Percentiles rank a stretch among this genome's conserved stretches.
Evolutionary conservation across 2,888 invertebrate species (phyloP).

Genomic region (Synergus japonicus): DNA sequence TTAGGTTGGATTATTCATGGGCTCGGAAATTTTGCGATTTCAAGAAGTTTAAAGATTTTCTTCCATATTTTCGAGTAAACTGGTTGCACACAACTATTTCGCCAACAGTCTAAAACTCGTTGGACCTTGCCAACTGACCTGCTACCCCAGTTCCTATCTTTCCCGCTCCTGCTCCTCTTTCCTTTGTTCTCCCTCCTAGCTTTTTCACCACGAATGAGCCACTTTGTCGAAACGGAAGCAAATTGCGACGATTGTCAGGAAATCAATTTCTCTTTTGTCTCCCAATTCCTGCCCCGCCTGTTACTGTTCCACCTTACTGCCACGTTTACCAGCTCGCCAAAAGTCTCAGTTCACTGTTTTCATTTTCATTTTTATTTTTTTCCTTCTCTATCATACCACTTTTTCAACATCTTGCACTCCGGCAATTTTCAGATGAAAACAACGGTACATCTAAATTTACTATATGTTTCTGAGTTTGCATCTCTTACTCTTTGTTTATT

Average conservation of each 20-base stretch:
- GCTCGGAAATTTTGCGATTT: background rate
- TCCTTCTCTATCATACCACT: background rate
- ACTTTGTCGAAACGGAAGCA: slow-evolving; percentile 61
- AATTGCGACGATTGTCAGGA: slow-evolving; percentile 65
- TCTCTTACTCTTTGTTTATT: slow-evolving; percentile 1
- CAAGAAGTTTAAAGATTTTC: background rate
- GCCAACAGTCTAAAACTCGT: slow-evolving; percentile 44
- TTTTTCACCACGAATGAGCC: slow-evolving; percentile 53
- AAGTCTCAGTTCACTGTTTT: slow-evolving; percentile 12
- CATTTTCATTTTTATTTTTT: slow-evolving; percentile 6
- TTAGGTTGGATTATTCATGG: slow-evolving; percentile 6
- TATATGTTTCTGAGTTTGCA: background rate
- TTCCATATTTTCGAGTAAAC: slow-evolving; percentile 26
- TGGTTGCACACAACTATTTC: background rate
- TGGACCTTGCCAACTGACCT: slow-evolving; percentile 56
- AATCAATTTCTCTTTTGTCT: slow-evolving; percentile 63
- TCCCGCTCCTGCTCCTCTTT: slow-evolving; percentile 48
- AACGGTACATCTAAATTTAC: background rate
- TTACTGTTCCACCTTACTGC: slow-evolving; percentile 16
- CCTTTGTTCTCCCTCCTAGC: slow-evolving; percentile 49
- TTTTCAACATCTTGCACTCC: background rate
- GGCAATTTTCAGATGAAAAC: background rate
- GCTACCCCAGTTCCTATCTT: slow-evolving; percentile 52
- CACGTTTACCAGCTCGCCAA: slow-evolving; percentile 20
- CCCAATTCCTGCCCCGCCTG: slow-evolving; percentile 15